Conservation (phyloP, 2,797 vertebrate species). For the Enteromius radiatus region DNA sequence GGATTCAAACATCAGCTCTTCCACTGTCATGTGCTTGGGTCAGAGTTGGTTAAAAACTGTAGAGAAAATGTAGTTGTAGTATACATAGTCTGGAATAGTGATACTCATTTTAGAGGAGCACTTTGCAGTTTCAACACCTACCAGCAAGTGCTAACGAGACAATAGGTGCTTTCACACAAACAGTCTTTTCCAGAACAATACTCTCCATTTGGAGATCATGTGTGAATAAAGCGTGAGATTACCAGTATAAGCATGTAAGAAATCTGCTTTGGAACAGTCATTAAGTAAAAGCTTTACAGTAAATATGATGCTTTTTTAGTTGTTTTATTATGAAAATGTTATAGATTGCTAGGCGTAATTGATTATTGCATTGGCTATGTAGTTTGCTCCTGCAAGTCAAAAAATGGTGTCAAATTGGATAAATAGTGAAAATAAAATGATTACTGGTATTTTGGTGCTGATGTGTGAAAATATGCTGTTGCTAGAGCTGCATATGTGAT, state of each 20-base stretch:
- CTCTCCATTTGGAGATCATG: not conserved
- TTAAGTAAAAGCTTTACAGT: not conserved
- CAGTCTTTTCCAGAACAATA: not conserved
- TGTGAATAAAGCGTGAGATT: not conserved
- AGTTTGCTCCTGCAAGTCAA: not conserved
- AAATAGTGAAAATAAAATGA: not conserved
- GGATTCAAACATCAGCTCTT: slow-evolving; percentile 27
- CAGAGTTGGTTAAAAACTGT: slow-evolving; percentile 28
- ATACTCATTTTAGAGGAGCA: slow-evolving; percentile 4
- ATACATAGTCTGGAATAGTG: not conserved
- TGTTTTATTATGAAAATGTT: not conserved
- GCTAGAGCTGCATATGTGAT: not conserved
- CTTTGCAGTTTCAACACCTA: not conserved
- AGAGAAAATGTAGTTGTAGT: slow-evolving; percentile 20
- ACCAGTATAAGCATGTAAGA: not conserved
- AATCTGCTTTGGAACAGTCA: not conserved
- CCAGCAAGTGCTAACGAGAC: not conserved
- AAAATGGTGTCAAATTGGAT: not conserved
- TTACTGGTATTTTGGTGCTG: not conserved
- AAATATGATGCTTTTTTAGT: not conserved
- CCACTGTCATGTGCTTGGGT: slow-evolving; percentile 31
- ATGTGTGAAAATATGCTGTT: not conserved
- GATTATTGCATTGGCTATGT: not conserved
- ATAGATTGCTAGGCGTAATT: not conserved
- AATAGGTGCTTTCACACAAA: not conserved